phyloP scores from a whole-genome alignment of 2,888 invertebrate species.

The Scelioninae gen. 2 region DNA sequence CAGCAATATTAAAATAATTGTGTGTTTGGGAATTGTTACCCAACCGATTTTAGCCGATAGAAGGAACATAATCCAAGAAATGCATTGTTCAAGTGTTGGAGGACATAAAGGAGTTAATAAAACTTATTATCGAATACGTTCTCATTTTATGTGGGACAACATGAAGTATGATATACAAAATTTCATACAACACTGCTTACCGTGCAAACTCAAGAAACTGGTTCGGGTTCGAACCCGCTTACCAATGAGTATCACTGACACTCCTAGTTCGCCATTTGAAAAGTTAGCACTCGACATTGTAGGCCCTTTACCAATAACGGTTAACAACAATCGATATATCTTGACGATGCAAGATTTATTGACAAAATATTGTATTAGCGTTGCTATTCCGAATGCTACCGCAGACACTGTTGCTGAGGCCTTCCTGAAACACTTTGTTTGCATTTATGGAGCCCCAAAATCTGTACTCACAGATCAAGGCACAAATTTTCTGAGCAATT shows the following conservation, averaged over 20 bases:
- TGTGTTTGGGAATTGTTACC: not conserved
- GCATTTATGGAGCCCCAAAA: conserved; percentile 1
- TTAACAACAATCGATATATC: not conserved
- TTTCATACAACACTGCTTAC: conserved; percentile 16
- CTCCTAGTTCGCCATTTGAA: not conserved
- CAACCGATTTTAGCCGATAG: not conserved
- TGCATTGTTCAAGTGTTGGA: conserved; percentile 24
- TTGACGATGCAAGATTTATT: no score
- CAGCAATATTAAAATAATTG: not conserved
- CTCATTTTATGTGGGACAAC: conserved; percentile 34
- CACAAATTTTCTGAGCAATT: not conserved
- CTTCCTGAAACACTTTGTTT: not conserved
- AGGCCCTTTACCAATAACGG: conserved; percentile 1
- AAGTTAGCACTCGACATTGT: conserved; percentile 8
- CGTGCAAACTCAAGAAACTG: conserved; percentile 4
- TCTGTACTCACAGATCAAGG: not conserved
- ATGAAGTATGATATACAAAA: conserved; percentile 26
- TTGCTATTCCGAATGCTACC: conserved; percentile 5
- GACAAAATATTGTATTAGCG: not conserved
- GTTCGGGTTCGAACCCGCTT: not conserved
- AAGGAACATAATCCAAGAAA: conserved; percentile 15
- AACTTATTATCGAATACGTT: conserved; percentile 20
- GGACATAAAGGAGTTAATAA: conserved; percentile 36
- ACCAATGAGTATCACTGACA: not conserved
- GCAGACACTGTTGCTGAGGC: conserved; percentile 6